Conservation (phyloP, 1,140 invertebrate species). For the fruit fly (Drosophila melanogaster) region Release_6_plus_ISO1_MT NT_033779.5:3917001-3917500, state of each 20-base stretch:
- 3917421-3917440: slow-evolving; percentile 64
- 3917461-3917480: neutral
- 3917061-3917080: slow-evolving; percentile 76
- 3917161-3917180: slow-evolving; percentile 31
- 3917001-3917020: slow-evolving; percentile 56
- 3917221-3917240: slow-evolving; percentile 77
- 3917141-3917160: slow-evolving; percentile 74
- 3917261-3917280: slow-evolving; percentile 7
- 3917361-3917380: slow-evolving; percentile 64
- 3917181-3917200: slow-evolving; percentile 48
- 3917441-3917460: slow-evolving; percentile 79
- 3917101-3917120: slow-evolving; percentile 62
- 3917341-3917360: slow-evolving; percentile 73
- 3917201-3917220: slow-evolving; percentile 45
- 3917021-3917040: slow-evolving; percentile 66
- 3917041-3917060: slow-evolving; percentile 79
- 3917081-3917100: slow-evolving; percentile 71
- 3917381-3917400: slow-evolving; percentile 71
- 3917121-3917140: slow-evolving; percentile 76
- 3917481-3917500: neutral
- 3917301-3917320: slow-evolving; percentile 61
- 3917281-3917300: neutral
- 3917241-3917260: slow-evolving; percentile 20
- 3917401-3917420: slow-evolving; percentile 77
- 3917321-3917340: slow-evolving; percentile 65